A percentile compares a stretch with the other conserved stretches of the same genome.
Conservation (phyloP, 2,113 vertebrate genomes). For the Perognathus longimembris region DNA sequence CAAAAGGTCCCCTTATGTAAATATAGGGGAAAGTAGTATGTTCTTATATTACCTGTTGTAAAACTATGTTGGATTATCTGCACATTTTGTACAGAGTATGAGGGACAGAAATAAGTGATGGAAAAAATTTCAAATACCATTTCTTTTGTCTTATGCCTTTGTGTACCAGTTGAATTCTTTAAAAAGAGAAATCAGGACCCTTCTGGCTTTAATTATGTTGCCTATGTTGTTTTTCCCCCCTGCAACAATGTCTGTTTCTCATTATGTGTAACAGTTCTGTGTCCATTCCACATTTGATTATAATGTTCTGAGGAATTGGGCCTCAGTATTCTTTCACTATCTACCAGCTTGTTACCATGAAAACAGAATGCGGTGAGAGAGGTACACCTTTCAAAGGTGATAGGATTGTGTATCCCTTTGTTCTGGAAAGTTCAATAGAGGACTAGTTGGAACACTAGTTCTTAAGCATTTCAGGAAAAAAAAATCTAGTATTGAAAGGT, state of each 20-base stretch:
- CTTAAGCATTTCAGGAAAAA: not conserved
- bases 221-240: not conserved
- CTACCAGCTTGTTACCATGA: not conserved
- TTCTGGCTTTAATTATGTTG: constrained; percentile 70
- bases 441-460: not conserved
- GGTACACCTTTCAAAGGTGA: not conserved
- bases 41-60: constrained; percentile 50
- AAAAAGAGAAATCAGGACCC: not conserved
- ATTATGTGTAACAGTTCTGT: constrained; percentile 28
- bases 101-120: not conserved
- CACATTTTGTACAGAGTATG: not conserved
- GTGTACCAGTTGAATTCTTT: constrained; percentile 9
- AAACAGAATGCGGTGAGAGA: not conserved
- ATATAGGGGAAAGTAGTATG: constrained; percentile 49
- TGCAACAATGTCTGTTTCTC: constrained; percentile 37
- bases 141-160: constrained; percentile 3
- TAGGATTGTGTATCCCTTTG: not conserved
- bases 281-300: not conserved
- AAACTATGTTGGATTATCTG: not conserved
- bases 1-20: constrained; percentile 47
- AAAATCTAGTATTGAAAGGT: not conserved
- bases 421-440: no score
- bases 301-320: constrained; percentile 7
- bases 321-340: not conserved
- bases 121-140: not conserved